Evolutionary conservation across 2,113 vertebrate genomes (phyloP).

Genomic region (Symphodus melops): DNA sequence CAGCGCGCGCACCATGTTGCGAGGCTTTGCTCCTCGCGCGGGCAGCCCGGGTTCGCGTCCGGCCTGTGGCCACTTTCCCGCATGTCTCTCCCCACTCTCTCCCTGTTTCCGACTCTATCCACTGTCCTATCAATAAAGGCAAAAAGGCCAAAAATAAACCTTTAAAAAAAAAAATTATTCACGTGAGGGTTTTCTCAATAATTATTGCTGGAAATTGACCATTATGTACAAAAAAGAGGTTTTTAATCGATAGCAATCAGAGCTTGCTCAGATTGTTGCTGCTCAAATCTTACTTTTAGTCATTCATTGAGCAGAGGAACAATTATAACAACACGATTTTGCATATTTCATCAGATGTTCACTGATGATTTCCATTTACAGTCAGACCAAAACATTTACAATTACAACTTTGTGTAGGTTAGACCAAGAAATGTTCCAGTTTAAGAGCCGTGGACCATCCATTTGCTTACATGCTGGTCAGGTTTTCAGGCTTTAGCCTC

Average conservation of each 20-base stretch:
- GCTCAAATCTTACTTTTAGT: neutral
- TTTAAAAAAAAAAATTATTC: too few species aligned
- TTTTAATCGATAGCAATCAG: constrained; percentile 16
- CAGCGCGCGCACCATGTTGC: too few species aligned
- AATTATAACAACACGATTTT: neutral
- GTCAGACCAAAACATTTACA: neutral
- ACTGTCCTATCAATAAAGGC: too few species aligned
- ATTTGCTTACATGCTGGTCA: neutral
- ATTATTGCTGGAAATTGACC: constrained; percentile 17
- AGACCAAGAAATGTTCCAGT: neutral
- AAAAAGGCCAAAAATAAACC: too few species aligned
- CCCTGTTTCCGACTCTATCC: too few species aligned
- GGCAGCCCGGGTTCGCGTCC: too few species aligned
- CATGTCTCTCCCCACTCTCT: too few species aligned
- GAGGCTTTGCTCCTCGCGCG: too few species aligned
- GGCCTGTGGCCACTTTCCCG: too few species aligned
- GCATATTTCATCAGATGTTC: neutral
- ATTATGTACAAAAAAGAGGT: neutral
- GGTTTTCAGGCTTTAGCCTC: neutral
- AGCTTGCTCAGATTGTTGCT: neutral
- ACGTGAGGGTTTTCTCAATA: constrained; percentile 18
- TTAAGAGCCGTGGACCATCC: neutral
- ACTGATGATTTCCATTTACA: neutral
- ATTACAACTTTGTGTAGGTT: neutral
- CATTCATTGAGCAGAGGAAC: neutral